These are phyloP conservation scores for Benthosema pterotum DNA, from an alignment of 2,797 vertebrate species.

Conservation along the genomic window DNA sequence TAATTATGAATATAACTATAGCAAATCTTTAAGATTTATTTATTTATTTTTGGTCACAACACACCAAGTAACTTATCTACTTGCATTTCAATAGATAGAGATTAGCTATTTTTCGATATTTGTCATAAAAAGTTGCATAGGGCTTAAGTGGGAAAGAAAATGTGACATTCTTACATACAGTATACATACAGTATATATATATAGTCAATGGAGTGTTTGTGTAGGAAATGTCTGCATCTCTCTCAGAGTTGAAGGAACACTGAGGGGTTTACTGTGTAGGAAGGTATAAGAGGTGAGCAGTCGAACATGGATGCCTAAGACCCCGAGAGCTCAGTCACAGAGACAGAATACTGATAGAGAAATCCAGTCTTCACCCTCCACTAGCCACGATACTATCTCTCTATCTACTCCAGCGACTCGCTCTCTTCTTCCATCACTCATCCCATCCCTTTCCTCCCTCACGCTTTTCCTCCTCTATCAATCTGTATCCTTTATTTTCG, in stretches of 20 bases:
- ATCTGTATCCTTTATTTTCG: slow-evolving; percentile 36
- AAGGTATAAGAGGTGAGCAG: slow-evolving; percentile 2
- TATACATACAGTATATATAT: too few relatives aligned
- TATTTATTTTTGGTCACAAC: too few relatives aligned
- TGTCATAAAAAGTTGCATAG: too few relatives aligned
- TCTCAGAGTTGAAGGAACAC: too few relatives aligned
- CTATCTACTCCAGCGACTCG: slow-evolving; percentile 36
- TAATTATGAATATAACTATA: too few relatives aligned
- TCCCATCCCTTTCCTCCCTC: slow-evolving; percentile 33
- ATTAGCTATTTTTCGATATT: too few relatives aligned
- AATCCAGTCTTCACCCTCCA: slow-evolving; percentile 66
- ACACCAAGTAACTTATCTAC: too few relatives aligned
- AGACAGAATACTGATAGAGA: slow-evolving; percentile 69
- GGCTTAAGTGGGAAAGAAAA: neutral
- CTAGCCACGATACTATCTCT: slow-evolving; percentile 46
- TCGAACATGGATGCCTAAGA: slow-evolving; percentile 42
- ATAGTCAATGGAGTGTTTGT: too few relatives aligned
- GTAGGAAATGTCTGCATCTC: too few relatives aligned
- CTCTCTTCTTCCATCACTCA: slow-evolving; percentile 23
- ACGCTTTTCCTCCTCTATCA: slow-evolving; percentile 21
- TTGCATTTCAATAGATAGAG: too few relatives aligned
- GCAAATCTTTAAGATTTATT: too few relatives aligned
- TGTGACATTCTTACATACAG: too few relatives aligned
- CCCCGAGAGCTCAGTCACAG: slow-evolving; percentile 49
- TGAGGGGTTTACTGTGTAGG: neutral